A percentile compares a stretch with the other conserved stretches of the same genome.
Evolutionary conservation across 2,797 vertebrate genomes (phyloP).

Genomic region (Pangasius mekongensis): DNA sequence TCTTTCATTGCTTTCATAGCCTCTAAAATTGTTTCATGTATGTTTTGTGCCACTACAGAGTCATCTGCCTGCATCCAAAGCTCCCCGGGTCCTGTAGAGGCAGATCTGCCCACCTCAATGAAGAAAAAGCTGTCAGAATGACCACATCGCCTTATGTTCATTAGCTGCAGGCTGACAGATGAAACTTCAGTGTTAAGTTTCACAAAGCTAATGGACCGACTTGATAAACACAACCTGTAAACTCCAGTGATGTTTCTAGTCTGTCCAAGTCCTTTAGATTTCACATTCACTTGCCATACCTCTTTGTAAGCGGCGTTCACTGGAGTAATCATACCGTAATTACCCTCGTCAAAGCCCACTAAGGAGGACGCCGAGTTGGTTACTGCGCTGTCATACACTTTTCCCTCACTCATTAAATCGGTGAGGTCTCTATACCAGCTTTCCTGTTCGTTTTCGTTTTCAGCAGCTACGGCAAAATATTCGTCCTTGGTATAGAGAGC

Average conservation of each 20-base stretch:
- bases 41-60: constrained; percentile 95
- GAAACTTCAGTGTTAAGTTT: constrained; percentile 91
- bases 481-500: constrained; percentile 97
- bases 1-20: constrained; percentile 98
- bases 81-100: constrained; percentile 93
- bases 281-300: constrained; percentile 96
- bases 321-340: constrained; percentile 85
- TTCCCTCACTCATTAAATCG: constrained; percentile 85
- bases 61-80: constrained; percentile 99
- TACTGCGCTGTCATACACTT: constrained; percentile 75
- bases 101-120: constrained; percentile 95
- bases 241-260: constrained; percentile 90
- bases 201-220: constrained; percentile 90
- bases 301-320: constrained; percentile 87
- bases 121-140: constrained; percentile 99
- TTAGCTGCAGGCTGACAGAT: constrained; percentile 91
- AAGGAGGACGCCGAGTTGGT: constrained; percentile 78
- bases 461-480: constrained; percentile 94
- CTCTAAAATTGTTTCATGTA: constrained; percentile 97
- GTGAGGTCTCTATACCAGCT: constrained; percentile 89
- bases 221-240: constrained; percentile 91
- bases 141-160: constrained; percentile 96
- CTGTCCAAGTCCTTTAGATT: constrained; percentile 93
- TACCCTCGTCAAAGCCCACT: constrained; percentile 81
- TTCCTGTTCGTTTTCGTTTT: constrained; percentile 93